These are phyloP conservation scores for Lytechinus pictus DNA, from an alignment of 35 echinoderm and acorn worm species.

Conservation along the genomic window DNA sequence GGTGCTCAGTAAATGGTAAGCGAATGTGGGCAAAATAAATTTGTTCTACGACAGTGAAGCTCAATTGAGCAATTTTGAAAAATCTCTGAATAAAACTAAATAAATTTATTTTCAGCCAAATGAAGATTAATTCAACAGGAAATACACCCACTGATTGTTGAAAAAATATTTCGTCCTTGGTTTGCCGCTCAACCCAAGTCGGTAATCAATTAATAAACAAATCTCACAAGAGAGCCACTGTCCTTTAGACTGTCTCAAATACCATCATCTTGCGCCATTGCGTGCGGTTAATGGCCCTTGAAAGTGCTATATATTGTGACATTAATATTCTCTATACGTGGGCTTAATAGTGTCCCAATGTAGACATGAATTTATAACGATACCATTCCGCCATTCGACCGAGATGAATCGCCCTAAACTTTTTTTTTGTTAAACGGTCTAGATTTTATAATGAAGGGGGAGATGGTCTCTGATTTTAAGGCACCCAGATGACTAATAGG, in stretches of 20 bases:
- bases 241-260: not conserved
- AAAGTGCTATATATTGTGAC: not conserved
- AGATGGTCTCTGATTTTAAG: not conserved
- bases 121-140: not conserved
- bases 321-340: not conserved
- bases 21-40: too few relatives aligned
- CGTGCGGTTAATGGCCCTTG: not conserved
- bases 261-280: not conserved
- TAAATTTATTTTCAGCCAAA: too few relatives aligned
- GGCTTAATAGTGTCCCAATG: not conserved
- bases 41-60: too few relatives aligned
- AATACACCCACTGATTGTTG: not conserved
- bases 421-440: not conserved
- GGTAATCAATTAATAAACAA: not conserved
- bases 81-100: too few relatives aligned
- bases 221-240: not conserved
- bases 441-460: not conserved
- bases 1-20: too few relatives aligned
- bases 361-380: constrained; percentile 5
- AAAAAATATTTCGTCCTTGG: not conserved
- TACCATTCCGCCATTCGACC: not conserved
- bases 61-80: too few relatives aligned
- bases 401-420: not conserved
- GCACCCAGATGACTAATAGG: not conserved
- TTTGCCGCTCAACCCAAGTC: not conserved